Percentiles rank a stretch among this genome's conserved stretches.
Evolutionary conservation across 2,888 invertebrate species (phyloP).

Genomic region (Erebia aethiops): DNA sequence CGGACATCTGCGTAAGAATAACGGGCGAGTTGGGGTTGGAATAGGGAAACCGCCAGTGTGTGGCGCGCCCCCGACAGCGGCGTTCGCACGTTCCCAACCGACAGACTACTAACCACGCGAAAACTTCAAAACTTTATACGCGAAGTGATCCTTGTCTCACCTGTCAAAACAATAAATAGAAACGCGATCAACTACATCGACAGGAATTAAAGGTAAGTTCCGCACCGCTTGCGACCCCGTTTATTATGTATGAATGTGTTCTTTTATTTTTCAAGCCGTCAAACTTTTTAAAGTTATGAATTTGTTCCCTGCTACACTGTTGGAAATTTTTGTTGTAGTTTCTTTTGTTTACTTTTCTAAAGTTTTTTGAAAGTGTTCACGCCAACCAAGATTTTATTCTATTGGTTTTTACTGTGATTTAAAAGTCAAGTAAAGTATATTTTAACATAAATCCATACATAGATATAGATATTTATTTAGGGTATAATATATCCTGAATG

Average conservation of each 20-base stretch:
- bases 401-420: background rate
- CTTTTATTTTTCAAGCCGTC: constrained; percentile 29
- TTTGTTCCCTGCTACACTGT: constrained; percentile 27
- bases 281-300: constrained; percentile 39
- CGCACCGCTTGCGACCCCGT: constrained; percentile 10
- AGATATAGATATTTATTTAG: too few relatives aligned
- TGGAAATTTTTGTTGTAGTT: constrained; percentile 22
- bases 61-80: constrained; percentile 62
- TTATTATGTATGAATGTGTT: constrained; percentile 15
- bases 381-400: background rate
- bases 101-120: constrained; percentile 41
- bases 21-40: constrained; percentile 69
- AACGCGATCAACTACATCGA: background rate
- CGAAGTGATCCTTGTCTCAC: constrained; percentile 16
- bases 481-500: too few relatives aligned
- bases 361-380: background rate
- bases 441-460: too few relatives aligned
- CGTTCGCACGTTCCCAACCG: constrained; percentile 59
- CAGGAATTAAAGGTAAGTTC: constrained; percentile 35
- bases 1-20: constrained; percentile 79
- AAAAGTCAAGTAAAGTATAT: background rate
- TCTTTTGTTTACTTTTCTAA: constrained; percentile 22
- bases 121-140: constrained; percentile 59
- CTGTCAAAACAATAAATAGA: constrained; percentile 11
- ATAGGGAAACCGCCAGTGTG: constrained; percentile 78